A percentile compares a stretch with the other conserved stretches of the same genome.
Conservation (phyloP, 2,113 vertebrate genomes). For the Ranitomeya imitator region DNA sequence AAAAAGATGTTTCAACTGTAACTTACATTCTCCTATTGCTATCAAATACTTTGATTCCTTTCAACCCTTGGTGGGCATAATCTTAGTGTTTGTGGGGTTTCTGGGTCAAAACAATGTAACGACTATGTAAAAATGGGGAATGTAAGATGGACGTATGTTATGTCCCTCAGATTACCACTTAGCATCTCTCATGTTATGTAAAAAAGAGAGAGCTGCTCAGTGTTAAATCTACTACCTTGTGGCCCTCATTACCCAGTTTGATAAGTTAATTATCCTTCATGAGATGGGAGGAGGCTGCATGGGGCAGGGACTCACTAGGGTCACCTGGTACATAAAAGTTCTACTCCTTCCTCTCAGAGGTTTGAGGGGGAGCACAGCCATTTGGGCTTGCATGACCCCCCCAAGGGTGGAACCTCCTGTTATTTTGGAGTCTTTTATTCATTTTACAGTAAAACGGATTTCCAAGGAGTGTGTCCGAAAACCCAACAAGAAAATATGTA, state of each 20-base stretch:
- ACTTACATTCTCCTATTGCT: slow-evolving; percentile 20
- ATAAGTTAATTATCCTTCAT: slow-evolving; percentile 21
- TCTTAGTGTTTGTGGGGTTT: slow-evolving; percentile 17
- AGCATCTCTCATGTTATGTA: slow-evolving; percentile 63
- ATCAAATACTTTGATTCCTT: background rate
- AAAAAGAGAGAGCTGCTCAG: slow-evolving; percentile 65
- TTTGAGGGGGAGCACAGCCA: slow-evolving; percentile 65
- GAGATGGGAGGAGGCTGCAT: slow-evolving; percentile 50
- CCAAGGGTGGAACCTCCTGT: slow-evolving; percentile 91
- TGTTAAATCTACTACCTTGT: slow-evolving; percentile 65
- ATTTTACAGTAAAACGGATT: slow-evolving; percentile 99
- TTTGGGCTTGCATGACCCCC: slow-evolving; percentile 90
- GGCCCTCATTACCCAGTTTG: slow-evolving; percentile 10
- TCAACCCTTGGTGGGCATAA: background rate
- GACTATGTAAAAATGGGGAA: slow-evolving; percentile 28
- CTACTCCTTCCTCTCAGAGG: slow-evolving; percentile 33
- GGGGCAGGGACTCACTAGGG: slow-evolving; percentile 45
- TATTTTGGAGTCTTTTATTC: slow-evolving; percentile 99
- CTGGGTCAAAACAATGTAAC: slow-evolving; percentile 42
- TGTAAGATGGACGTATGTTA: slow-evolving; percentile 28
- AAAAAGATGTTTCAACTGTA: slow-evolving; percentile 26
- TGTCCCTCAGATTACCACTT: slow-evolving; percentile 58
- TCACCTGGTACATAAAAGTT: slow-evolving; percentile 32
- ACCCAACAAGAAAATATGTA: slow-evolving; percentile 99
- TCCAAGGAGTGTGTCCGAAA: slow-evolving; percentile 99